Evolutionary conservation across 1,140 invertebrate genomes (phyloP).

Genomic region (Mylabris phalerata): DNA sequence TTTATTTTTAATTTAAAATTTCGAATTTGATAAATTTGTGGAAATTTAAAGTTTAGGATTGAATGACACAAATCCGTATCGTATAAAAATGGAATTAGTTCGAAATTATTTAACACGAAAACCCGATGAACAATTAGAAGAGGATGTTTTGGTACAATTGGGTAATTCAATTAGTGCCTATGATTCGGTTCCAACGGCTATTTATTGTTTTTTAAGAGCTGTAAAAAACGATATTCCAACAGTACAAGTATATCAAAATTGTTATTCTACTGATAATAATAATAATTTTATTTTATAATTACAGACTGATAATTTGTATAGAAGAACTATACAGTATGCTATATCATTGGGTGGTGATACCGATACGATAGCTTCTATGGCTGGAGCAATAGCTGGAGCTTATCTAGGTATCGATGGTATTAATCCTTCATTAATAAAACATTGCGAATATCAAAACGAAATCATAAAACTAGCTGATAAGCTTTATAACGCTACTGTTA

Average conservation of each 20-base stretch:
- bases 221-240: slow-evolving; percentile 47
- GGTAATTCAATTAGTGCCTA: slow-evolving; percentile 60
- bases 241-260: slow-evolving; percentile 46
- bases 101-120: slow-evolving; percentile 44
- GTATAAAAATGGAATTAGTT: slow-evolving; percentile 46
- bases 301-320: slow-evolving; percentile 43
- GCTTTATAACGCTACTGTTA: slow-evolving; percentile 28
- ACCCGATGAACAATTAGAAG: slow-evolving; percentile 35
- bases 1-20: slow-evolving; percentile 1
- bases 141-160: slow-evolving; percentile 51
- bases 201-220: slow-evolving; percentile 65
- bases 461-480: slow-evolving; percentile 48
- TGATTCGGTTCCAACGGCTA: slow-evolving; percentile 68
- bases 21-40: neutral
- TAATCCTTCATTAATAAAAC: slow-evolving; percentile 48
- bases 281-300: slow-evolving; percentile 7
- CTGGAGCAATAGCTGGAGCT: slow-evolving; percentile 68
- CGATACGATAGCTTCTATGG: slow-evolving; percentile 75
- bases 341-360: slow-evolving; percentile 73
- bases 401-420: slow-evolving; percentile 60
- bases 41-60: slow-evolving; percentile 7
- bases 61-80: slow-evolving; percentile 42
- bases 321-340: slow-evolving; percentile 61
- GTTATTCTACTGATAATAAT: neutral
- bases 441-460: slow-evolving; percentile 56